These are phyloP conservation scores for Sphaeramia orbicularis DNA, from an alignment of 2,797 vertebrate species.

Conservation along the genomic window DNA sequence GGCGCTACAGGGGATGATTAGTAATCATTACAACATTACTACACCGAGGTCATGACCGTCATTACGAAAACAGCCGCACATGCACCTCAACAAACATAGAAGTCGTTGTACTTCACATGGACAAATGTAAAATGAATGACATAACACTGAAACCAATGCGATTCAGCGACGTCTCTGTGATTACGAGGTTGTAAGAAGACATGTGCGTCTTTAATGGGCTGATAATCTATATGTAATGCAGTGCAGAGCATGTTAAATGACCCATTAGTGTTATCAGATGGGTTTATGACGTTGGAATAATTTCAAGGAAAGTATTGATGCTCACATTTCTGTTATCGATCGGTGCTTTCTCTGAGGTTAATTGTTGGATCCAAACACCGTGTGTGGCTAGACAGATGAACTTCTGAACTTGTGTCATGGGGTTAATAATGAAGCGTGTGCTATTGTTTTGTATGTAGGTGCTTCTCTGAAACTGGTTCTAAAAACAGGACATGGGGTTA, in stretches of 20 bases:
- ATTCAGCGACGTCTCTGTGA: conserved; percentile 3
- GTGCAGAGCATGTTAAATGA: background rate
- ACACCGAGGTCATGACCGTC: background rate
- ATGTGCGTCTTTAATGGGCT: conserved; percentile 11
- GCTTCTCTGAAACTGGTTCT: too few relatives aligned
- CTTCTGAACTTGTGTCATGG: conserved; percentile 4
- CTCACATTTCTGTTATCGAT: background rate
- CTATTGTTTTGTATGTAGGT: too few relatives aligned
- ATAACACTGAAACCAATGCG: background rate
- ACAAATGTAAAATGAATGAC: background rate
- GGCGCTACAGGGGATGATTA: background rate
- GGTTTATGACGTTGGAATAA: background rate
- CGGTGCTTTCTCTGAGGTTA: background rate
- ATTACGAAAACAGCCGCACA: background rate
- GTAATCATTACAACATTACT: conserved; percentile 2
- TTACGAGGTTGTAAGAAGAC: conserved; percentile 1
- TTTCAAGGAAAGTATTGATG: background rate
- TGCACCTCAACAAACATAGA: background rate
- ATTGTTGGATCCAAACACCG: background rate
- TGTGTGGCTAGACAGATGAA: conserved; percentile 3
- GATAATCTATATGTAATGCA: conserved; percentile 3
- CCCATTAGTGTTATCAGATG: conserved; percentile 6
- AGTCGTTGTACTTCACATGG: background rate
- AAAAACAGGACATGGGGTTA: too few relatives aligned
- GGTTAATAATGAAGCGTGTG: background rate